Conservation (phyloP, 2,797 vertebrate species). For the Microctenopoma steveboyesi region DNA sequence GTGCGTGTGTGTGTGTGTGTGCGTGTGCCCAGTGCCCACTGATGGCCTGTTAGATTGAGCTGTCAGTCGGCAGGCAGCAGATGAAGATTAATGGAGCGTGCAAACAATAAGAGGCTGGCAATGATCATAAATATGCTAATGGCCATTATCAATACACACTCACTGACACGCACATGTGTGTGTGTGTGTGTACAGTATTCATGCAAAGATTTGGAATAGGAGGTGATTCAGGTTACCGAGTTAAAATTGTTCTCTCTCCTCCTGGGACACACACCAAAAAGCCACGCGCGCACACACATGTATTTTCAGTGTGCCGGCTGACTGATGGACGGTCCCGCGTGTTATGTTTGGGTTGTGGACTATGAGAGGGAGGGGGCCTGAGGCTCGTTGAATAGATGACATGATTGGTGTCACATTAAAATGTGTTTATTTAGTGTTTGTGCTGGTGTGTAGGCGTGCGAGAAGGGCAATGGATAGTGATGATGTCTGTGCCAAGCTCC, state of each 20-base stretch:
- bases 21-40: conserved; percentile 77
- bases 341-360: conserved; percentile 67
- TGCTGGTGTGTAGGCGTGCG: conserved; percentile 52
- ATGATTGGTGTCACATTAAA: conserved; percentile 80
- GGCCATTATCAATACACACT: conserved; percentile 90
- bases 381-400: conserved; percentile 69
- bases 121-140: conserved; percentile 99
- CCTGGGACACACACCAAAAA: conserved; percentile 49
- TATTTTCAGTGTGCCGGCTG: conserved; percentile 44
- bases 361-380: conserved; percentile 49
- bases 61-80: conserved; percentile 94
- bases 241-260: conserved; percentile 72
- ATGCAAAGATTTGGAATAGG: conserved; percentile 80
- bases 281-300: conserved; percentile 26
- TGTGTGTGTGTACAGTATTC: conserved; percentile 59
- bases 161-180: conserved; percentile 55
- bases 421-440: conserved; percentile 77
- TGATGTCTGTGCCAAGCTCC: conserved; percentile 77
- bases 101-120: conserved; percentile 98
- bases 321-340: conserved; percentile 75
- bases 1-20: conserved; percentile 76
- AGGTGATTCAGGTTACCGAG: conserved; percentile 81
- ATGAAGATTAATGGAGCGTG: conserved; percentile 99
- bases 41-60: conserved; percentile 99
- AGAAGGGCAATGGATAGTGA: conserved; percentile 60